Evolutionary conservation across 2,888 invertebrate species (phyloP), one percentile per base, ranked within the genome.

Genomic region (Drosophila meridionalis): DNA sequence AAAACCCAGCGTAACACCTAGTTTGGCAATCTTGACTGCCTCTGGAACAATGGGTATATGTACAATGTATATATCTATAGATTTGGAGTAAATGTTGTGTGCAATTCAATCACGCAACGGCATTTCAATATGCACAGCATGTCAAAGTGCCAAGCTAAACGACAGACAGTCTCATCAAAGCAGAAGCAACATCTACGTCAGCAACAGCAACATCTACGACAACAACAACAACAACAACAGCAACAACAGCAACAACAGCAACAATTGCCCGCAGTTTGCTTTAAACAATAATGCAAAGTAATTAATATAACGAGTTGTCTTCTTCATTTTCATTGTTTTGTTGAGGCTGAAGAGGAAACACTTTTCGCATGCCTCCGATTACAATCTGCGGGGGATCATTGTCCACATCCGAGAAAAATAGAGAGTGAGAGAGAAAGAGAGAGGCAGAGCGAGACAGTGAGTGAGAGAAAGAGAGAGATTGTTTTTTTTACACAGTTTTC

Each of bases 251-350:
- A 34, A 3, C 71, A 61, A 12, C 58, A 52, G 56, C 77, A 66
- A 67, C 58, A 58, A 52, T 66, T 70, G 78, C 48, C 68, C 84
- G 78, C 91, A 87, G 77, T 83, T 80, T 71, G 75, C 80, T 90
- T 90, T 79, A 86, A 78, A 83, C 78, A 83, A 88, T 90, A 87
- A 91, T 74, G 86, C 91, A 87, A 85, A 90, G 80, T 87, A 90
- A 91, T 91, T 91, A 90, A 91, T 80, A 77, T 69, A 71, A 69
- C 76, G 52, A 63, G 58, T 58, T 67, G 64, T 56, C 52, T 59
- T 45, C 73, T 43, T n/a, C 59, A 34, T 11, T 40, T 26, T 26
- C 62, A 74, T 83, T 83, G 72, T 76, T 52, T 58, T 74, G 74
- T 60, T 74, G 63, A 58, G 70, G 64, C 68, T 60, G 56, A 53